Evolutionary conservation across 1,140 invertebrate genomes (phyloP).

Genomic region (Drosophila trapezifrons): DNA sequence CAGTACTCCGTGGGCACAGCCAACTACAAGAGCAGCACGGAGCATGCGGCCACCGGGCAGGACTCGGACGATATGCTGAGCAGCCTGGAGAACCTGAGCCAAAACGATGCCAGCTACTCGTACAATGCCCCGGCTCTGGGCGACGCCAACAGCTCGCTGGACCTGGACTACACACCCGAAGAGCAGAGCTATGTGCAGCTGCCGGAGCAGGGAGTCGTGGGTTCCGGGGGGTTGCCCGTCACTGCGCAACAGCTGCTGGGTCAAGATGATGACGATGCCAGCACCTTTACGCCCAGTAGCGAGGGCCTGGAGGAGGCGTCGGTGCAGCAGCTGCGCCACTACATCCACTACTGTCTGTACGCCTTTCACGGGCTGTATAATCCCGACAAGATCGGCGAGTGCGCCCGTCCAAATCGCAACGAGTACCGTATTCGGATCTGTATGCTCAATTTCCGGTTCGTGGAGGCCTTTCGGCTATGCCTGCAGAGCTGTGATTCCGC

Average conservation of each 20-base stretch:
- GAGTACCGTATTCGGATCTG: conserved; percentile 81
- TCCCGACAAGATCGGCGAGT: conserved; percentile 84
- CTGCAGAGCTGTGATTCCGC: conserved; percentile 68
- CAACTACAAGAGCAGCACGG: conserved; percentile 76
- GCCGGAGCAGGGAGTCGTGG: conserved; percentile 41
- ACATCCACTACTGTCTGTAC: conserved; percentile 86
- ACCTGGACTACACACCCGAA: conserved; percentile 71
- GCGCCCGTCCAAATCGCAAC: conserved; percentile 60
- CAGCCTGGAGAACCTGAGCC: conserved; percentile 79
- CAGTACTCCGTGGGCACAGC: conserved; percentile 52
- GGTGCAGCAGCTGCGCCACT: conserved; percentile 71
- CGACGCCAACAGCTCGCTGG: conserved; percentile 62
- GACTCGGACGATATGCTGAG: conserved; percentile 80
- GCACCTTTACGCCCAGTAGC: conserved; percentile 57
- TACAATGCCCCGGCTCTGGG: conserved; percentile 52
- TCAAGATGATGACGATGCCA: conserved; percentile 47
- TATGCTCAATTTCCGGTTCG: conserved; percentile 83
- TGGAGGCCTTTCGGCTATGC: conserved; percentile 79
- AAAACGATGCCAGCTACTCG: conserved; percentile 72
- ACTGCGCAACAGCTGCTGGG: conserved; percentile 30
- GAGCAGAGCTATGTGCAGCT: conserved; percentile 77
- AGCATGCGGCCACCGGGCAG: conserved; percentile 70
- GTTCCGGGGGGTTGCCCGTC: background rate
- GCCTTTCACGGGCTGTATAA: conserved; percentile 86
- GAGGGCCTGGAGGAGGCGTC: conserved; percentile 39